Base-by-base conservation (phyloP, 35 echinoderm and acorn worm genomes). In the Stichopus chloronotus region DNA sequence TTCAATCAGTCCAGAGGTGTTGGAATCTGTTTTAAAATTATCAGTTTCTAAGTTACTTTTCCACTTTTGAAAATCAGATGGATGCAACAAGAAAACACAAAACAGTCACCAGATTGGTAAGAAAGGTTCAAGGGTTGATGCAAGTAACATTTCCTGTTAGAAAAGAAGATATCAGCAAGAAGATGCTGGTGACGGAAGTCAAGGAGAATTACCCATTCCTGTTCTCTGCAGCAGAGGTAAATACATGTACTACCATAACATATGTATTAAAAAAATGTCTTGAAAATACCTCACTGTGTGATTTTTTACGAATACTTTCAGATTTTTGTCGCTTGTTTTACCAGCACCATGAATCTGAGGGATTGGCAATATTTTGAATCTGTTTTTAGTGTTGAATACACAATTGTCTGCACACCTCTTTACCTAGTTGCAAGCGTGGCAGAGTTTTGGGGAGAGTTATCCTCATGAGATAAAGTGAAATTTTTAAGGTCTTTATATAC, bases 181-280 rank as follows among this genome's bases (percentile, higher is more conserved):
- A 0, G 55, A 54, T 84, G 30, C 19, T 25, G 5, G 81, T 84
- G 9, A 57, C 0, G 30, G 7, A 83, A 17, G 54, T 83, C 80
- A 8, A 83, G 7, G 80, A 83, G 5, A 83, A 83, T 7, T 83
- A 83, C 54, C 80, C 80, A 8, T 83, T 83, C 80, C 80, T 83
- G 14, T 83, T 83, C 30, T 53, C 6, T 83, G 80, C 80, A 21
- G 80, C 80, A 53, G 80, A 83, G 80, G 80, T 43, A 83, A n/a
- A n/a, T n/a, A n/a, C n/a, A n/a, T n/a, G n/a, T n/a, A n/a, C n/a
- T n/a, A n/a, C n/a, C n/a, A n/a, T n/a, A n/a, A n/a, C n/a, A n/a
- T n/a, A n/a, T n/a, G n/a, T n/a, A n/a, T n/a, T n/a, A n/a, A n/a
- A n/a, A n/a, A n/a, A n/a, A n/a, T n/a, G n/a, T n/a, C n/a, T n/a